These are phyloP conservation scores for Drosophila nigrodunni DNA, from an alignment of 1,140 invertebrate species.

Conservation along the genomic window DNA sequence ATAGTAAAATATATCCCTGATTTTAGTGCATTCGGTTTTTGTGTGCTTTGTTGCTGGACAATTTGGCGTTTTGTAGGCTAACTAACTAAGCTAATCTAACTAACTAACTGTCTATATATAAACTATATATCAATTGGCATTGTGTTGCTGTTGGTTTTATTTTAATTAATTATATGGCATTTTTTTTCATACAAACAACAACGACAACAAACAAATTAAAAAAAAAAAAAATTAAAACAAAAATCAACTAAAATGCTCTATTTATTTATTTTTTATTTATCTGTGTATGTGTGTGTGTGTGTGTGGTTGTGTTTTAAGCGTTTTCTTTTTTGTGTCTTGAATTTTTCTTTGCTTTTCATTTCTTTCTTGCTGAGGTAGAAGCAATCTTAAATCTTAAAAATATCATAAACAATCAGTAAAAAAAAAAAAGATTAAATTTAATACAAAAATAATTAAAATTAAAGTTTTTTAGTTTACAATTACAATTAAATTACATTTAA, in stretches of 20 bases:
- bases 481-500: conserved; percentile 56
- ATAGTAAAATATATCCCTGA: conserved; percentile 65
- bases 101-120: conserved; percentile 31
- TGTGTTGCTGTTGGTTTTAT: conserved; percentile 52
- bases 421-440: background rate
- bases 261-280: conserved; percentile 16
- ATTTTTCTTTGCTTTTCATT: conserved; percentile 34
- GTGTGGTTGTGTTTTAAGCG: conserved; percentile 38
- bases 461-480: background rate
- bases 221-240: conserved; percentile 29
- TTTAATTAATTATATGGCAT: conserved; percentile 70
- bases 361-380: conserved; percentile 59
- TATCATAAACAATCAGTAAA: background rate
- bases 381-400: conserved; percentile 39
- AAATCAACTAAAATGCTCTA: conserved; percentile 16
- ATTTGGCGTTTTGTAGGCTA: conserved; percentile 71
- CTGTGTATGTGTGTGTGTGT: conserved; percentile 22
- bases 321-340: conserved; percentile 25
- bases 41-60: conserved; percentile 48
- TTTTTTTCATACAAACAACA: conserved; percentile 39
- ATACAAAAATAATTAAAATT: conserved; percentile 34
- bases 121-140: conserved; percentile 72
- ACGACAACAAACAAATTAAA: conserved; percentile 50
- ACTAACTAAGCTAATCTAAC: conserved; percentile 16
- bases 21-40: conserved; percentile 49